phyloP scores from a whole-genome alignment of 2,113 vertebrate genomes.

The Bubo scandiacus region DNA sequence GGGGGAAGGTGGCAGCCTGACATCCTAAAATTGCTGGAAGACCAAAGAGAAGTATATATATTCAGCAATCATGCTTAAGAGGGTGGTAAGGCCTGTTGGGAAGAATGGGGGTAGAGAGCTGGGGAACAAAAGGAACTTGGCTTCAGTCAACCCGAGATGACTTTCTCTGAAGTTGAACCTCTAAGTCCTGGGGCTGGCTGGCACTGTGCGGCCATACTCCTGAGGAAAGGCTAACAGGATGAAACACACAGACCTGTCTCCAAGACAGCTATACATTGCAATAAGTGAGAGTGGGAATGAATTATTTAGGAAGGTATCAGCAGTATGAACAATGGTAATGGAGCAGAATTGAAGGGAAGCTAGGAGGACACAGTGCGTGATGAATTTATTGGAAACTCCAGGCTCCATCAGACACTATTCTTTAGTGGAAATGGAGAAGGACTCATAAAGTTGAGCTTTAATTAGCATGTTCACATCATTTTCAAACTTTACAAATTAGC shows the following conservation, averaged over 20 bases:
- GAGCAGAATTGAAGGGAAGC: background rate
- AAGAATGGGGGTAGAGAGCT: background rate
- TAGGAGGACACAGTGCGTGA: background rate
- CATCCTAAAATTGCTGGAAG: background rate
- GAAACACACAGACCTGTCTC: background rate
- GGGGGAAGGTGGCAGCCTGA: background rate
- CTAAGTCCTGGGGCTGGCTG: background rate
- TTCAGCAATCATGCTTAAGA: background rate
- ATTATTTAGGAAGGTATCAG: background rate
- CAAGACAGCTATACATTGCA: background rate
- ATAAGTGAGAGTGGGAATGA: background rate
- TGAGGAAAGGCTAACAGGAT: background rate
- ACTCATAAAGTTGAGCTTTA: background rate
- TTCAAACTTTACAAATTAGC: background rate
- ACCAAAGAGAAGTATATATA: background rate
- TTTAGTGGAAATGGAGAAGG: background rate
- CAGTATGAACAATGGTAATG: background rate
- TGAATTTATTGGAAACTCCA: background rate
- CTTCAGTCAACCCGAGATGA: background rate
- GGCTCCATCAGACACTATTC: background rate
- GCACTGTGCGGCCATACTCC: accelerated
- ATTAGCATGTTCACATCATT: background rate
- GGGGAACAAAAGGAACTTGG: background rate
- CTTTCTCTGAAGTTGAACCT: background rate
- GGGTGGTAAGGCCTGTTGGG: background rate